Percentiles rank a stretch among this genome's conserved stretches.
Conservation (phyloP, 2,797 vertebrate genomes). For the Heterohyrax brucei region DNA sequence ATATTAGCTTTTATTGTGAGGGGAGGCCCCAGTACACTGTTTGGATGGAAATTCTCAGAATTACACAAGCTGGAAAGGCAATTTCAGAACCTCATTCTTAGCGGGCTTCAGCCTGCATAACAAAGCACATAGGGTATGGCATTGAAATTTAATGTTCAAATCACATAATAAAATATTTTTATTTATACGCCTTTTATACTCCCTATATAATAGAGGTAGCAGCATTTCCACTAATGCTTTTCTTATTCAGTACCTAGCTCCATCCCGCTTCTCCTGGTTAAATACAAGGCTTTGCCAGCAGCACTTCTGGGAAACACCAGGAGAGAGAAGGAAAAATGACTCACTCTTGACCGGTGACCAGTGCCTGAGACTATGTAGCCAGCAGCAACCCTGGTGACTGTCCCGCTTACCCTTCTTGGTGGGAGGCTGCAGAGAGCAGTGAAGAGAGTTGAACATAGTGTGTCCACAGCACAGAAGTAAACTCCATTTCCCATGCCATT, state of each 20-base stretch:
- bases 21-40: not conserved
- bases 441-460: not conserved
- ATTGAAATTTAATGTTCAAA: slow-evolving; percentile 71
- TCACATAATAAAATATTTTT: slow-evolving; percentile 72
- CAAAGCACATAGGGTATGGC: not conserved
- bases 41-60: not conserved
- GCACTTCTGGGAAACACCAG: not conserved
- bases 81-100: not conserved
- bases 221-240: slow-evolving; percentile 32
- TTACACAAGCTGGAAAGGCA: not conserved
- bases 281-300: not conserved
- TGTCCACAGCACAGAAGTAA: not conserved
- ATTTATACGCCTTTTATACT: slow-evolving; percentile 71
- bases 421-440: not conserved
- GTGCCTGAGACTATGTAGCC: not conserved
- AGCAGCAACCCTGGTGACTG: not conserved
- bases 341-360: not conserved
- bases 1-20: not conserved
- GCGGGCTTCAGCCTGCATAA: not conserved
- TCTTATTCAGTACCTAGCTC: not conserved
- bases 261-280: not conserved
- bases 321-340: not conserved
- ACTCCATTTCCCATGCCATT: not conserved
- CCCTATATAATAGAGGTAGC: slow-evolving; percentile 42
- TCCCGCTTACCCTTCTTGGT: rapidly evolving